Base-by-base conservation (phyloP, 2,888 invertebrate genomes). In the Protonemura montana region DNA sequence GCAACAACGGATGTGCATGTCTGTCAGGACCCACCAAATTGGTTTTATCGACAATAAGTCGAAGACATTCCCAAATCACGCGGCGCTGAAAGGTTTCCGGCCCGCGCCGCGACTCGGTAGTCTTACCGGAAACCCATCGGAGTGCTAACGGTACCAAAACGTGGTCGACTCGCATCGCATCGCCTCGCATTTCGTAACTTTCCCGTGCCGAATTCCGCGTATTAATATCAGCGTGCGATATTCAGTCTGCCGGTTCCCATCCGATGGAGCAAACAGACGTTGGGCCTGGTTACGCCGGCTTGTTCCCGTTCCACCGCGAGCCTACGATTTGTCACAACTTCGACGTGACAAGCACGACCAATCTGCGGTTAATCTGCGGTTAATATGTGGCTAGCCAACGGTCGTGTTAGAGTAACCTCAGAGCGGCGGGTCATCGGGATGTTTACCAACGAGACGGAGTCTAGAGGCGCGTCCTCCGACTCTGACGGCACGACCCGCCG, bases 321-420 rank as follows among this genome's bases (percentile, higher is more conserved):
- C 59, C 59, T 7, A 1, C 80, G 30, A 81, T 81, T 81, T 81
- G 81, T 81, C 81, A 81, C 81, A 81, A 81, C 5, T 16, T 29
- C 29, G 7, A 2, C 78, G 7, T 13, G 29, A 29, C 81, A 81
- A 16, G 81, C 81, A 81, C 81, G 81, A 81, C 81, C 29, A n/a
- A 29, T n/a, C 29, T 28, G 29, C 30, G 81, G 29, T 81, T 78
- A 59, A 59, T 59, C 78, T 26, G 29, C 27, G 78, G 29, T 16
- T 2, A 27, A 26, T n/a, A n/a, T n/a, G n/a, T n/a, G 26, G 25
- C 26, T 5, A n/a, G 5, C 6, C 26, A 28, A 28, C 27, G 80
- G 80, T 25, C 80, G 28, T 28, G 27, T 81, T 81, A 27, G 30
- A 28, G 16, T 81, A 81, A 81, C 81, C 81, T 81, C n/a, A 26